Base-by-base conservation (phyloP, 2,113 vertebrate species). In the Eupsittula cactorum region DNA sequence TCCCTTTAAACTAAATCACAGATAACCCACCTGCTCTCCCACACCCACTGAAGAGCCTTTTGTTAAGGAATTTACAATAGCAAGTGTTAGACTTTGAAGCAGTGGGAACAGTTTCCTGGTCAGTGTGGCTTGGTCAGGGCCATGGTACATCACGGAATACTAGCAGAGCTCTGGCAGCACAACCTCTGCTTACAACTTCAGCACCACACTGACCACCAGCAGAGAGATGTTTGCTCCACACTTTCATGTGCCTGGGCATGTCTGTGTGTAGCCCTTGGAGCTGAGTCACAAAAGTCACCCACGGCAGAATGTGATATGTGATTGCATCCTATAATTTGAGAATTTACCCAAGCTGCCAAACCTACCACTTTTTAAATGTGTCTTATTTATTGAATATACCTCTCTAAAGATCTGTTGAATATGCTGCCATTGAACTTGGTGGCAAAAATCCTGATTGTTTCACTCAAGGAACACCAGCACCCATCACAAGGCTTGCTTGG, bases 281-380 rank as follows among this genome's bases (percentile, higher is more conserved):
- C 10, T 35, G 41, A 5, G 27, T 11, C 18, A n/a, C 18, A 28
- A 15, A 23, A 21, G 35, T 23, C 33, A 15, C 37, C 20, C 16
- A 2, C 2, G 18, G 60, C 44, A 39, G 44, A 33, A 29, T 0
- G 1, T 10, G 37, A 2, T 16, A 46, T 17, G 37, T 17, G 24
- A 10, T 10, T 19, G 60, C 33, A 7, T 10, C 11, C 0, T 24
- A 1, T 6, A 55, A 17, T 1, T 7, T 20, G 4, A 37, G 49
- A 8, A 14, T 20, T 33, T 11, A 9, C 10, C 23, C 4, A n/a
- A 35, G 63, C 57, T 35, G 41, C 49, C 55, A 44, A 25, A 8
- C 23, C 21, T 10, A 1, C 55, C 21, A 7, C 19, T 16, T 53
- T 20, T 15, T 20, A 9, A 11, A 63, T 13, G 15, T 20, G 14